Conservation (phyloP, 2,888 invertebrate species). For the Trichopria drosophilae region DNA sequence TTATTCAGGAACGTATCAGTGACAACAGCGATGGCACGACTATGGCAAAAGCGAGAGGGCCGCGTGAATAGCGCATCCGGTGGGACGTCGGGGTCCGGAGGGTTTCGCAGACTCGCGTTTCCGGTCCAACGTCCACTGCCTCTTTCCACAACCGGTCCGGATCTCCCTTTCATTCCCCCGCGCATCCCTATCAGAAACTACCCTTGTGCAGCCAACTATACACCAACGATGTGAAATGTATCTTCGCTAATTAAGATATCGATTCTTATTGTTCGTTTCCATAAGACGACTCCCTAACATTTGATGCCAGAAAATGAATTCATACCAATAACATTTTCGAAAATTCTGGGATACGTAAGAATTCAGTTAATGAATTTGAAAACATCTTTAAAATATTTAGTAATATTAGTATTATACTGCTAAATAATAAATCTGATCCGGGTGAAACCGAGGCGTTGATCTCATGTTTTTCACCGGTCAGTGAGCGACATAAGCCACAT, state of each 20-base stretch:
- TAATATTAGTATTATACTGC: too few relatives aligned
- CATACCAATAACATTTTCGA: not conserved
- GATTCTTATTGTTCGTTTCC: slow-evolving; percentile 55
- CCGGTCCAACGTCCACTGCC: slow-evolving; percentile 57
- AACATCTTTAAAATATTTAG: not conserved
- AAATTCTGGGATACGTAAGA: not conserved
- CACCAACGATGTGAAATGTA: slow-evolving; percentile 1
- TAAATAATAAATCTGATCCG: too few relatives aligned
- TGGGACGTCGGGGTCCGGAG: slow-evolving; percentile 56
- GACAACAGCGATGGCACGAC: slow-evolving; percentile 41
- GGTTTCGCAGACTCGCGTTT: slow-evolving; percentile 56
- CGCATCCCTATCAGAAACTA: slow-evolving; percentile 32
- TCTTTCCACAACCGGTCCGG: slow-evolving; percentile 49
- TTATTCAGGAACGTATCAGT: slow-evolving; percentile 56
- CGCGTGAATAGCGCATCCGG: slow-evolving; percentile 58
- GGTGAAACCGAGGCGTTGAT: too few relatives aligned
- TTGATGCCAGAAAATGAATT: not conserved
- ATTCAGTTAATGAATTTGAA: not conserved
- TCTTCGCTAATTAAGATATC: slow-evolving; percentile 57
- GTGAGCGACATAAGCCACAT: slow-evolving; percentile 36
- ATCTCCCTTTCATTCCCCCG: slow-evolving; percentile 40
- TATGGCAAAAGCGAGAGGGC: slow-evolving; percentile 48
- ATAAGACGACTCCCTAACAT: slow-evolving; percentile 2
- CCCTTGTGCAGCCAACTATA: slow-evolving; percentile 28
- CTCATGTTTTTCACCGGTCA: too few relatives aligned